phyloP scores from a whole-genome alignment of 2,888 invertebrate genomes.

The Calameuta pallipes region DNA sequence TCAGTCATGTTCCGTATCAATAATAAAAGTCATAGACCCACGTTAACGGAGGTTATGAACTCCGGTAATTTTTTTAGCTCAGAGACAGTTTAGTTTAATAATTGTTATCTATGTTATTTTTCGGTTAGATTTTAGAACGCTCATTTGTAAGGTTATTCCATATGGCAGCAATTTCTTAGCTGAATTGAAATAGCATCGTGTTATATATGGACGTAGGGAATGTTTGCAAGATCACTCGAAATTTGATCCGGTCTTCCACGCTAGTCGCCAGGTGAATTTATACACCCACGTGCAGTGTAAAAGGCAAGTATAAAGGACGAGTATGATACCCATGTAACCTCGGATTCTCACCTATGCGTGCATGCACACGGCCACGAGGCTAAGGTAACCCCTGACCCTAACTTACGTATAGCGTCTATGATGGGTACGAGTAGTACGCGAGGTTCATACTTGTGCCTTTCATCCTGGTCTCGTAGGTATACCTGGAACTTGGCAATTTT shows the following conservation, averaged over 20 bases:
- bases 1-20: background rate
- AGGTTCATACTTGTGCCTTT: background rate
- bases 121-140: background rate
- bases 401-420: slow-evolving; percentile 17
- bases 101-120: background rate
- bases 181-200: background rate
- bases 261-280: slow-evolving; percentile 13
- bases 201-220: background rate
- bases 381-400: slow-evolving; percentile 43
- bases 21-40: background rate
- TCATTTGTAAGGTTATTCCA: background rate
- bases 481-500: background rate
- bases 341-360: slow-evolving; percentile 38
- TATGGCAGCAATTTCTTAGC: background rate
- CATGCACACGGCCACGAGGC: slow-evolving; percentile 30
- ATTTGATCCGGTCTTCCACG: background rate
- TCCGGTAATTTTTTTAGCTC: background rate
- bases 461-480: background rate
- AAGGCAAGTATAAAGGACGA: slow-evolving; percentile 20
- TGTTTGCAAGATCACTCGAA: background rate
- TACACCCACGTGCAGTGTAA: slow-evolving; percentile 33
- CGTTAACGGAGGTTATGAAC: background rate
- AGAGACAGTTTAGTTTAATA: background rate
- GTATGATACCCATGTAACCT: slow-evolving; percentile 31
- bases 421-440: background rate